Evolutionary conservation across 2,888 invertebrate species (phyloP), one percentile per base, ranked within the genome.

Genomic region (Tanaodytes sp.): DNA sequence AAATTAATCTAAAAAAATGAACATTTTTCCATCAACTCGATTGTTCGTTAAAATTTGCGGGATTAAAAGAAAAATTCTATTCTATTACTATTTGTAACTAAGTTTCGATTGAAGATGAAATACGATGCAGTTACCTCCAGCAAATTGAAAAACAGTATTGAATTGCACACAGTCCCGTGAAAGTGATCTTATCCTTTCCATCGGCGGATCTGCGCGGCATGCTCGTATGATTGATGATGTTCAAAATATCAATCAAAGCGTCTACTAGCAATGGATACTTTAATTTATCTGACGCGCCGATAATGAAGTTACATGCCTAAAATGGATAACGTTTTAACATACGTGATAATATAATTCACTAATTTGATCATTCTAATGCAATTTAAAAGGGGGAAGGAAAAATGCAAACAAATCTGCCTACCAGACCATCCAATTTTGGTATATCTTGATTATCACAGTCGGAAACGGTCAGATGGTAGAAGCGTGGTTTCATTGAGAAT

Each of bases 71-170:
- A n/a, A n/a, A n/a, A n/a, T n/a, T n/a, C n/a, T n/a, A n/a, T n/a
- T n/a, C n/a, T n/a, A n/a, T n/a, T n/a, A n/a, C n/a, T n/a, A n/a
- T n/a, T n/a, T n/a, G n/a, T n/a, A n/a, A n/a, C n/a, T n/a, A n/a
- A n/a, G n/a, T n/a, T 27, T 27, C 5, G 9, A 27, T 27, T 27
- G 27, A n/a, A 49, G 4, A 39, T 39, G 6, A 15, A 5, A 16
- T 39, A 39, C 15, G 48, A 42, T 33, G 8, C 20, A 15, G 15
- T 42, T 82, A 91, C 91, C 92, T 90, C 94, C 94, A 95, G 72
- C 92, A 90, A 55, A 94, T 91, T 63, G 92, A 92, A 84, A 95
- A 96, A 83, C 96, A 95, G 86, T 96, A 97, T 79, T 97, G 95
- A 59, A 95, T 92, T 0, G 95, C 93, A 75, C 95, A 93, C 2